These are phyloP conservation scores for Ellobius talpinus DNA, from an alignment of 2,113 vertebrate genomes.

Conservation along the genomic window DNA sequence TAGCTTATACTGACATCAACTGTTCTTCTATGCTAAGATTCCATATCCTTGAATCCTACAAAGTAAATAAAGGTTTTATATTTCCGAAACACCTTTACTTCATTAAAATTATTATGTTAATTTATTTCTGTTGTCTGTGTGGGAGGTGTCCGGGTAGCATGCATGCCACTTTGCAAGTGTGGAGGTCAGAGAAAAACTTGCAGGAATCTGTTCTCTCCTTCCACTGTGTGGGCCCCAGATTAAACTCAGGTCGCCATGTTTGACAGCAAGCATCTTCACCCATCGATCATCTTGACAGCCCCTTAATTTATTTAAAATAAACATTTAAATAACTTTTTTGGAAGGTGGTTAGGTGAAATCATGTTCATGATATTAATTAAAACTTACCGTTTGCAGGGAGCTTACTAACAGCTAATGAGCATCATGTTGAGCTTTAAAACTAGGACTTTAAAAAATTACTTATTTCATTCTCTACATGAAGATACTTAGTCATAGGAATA, in stretches of 20 bases:
- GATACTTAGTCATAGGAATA: not conserved
- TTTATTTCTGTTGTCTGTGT: not conserved
- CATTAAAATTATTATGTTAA: not conserved
- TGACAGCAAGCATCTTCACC: not conserved
- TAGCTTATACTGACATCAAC: not conserved
- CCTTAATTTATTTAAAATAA: not conserved
- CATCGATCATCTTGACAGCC: not conserved
- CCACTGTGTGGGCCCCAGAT: not conserved
- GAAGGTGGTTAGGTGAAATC: not conserved
- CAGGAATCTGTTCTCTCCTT: not conserved
- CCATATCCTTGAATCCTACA: not conserved
- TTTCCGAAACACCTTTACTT: not conserved
- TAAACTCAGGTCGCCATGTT: not conserved
- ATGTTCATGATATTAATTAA: slow-evolving; percentile 30
- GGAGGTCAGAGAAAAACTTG: not conserved
- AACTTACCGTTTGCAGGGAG: not conserved
- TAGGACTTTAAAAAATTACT: not conserved
- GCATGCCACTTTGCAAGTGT: not conserved
- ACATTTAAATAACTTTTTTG: slow-evolving; percentile 1
- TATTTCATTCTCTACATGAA: not conserved
- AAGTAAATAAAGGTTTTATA: not conserved
- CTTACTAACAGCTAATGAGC: not conserved
- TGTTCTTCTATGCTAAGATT: not conserved
- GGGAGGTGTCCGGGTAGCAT: not conserved
- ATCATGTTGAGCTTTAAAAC: slow-evolving; percentile 53